Evolutionary conservation across 1,140 invertebrate genomes (phyloP).

Genomic region (Oppia nitens): DNA sequence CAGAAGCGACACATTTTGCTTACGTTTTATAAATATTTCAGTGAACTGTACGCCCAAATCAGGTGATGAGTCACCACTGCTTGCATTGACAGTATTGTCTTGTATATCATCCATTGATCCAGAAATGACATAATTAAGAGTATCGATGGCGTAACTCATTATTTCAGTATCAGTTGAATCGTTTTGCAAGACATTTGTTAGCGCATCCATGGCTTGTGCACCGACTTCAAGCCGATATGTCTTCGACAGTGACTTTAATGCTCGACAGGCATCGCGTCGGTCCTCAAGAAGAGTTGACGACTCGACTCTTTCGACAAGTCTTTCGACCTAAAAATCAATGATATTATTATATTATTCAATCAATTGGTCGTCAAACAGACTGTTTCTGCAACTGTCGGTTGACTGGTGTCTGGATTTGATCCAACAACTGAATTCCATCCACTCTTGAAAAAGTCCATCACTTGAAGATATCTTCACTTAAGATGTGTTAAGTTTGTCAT

Average conservation of each 20-base stretch:
- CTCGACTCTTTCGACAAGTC: constrained; percentile 71
- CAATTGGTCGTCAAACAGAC: constrained; percentile 37
- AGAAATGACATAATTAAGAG: constrained; percentile 74
- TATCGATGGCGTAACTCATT: constrained; percentile 73
- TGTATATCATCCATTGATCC: constrained; percentile 40
- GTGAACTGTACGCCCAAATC: constrained; percentile 82
- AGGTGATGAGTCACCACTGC: background rate
- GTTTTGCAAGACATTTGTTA: constrained; percentile 40
- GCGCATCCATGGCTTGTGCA: constrained; percentile 75
- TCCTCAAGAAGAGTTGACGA: constrained; percentile 87
- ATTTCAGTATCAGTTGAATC: constrained; percentile 71
- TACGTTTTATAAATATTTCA: constrained; percentile 90
- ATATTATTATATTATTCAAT: constrained; percentile 30
- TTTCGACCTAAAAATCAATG: constrained; percentile 54
- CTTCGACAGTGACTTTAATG: constrained; percentile 77
- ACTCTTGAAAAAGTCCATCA: constrained; percentile 71
- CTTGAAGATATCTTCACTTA: background rate
- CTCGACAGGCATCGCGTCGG: constrained; percentile 83
- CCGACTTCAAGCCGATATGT: constrained; percentile 90
- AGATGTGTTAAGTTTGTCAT: too few species aligned
- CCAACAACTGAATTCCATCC: constrained; percentile 74
- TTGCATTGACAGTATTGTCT: background rate
- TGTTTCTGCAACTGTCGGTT: constrained; percentile 62
- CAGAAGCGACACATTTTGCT: constrained; percentile 65
- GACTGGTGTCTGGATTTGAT: constrained; percentile 48